Conservation (phyloP, 1,140 invertebrate genomes). For the Fopius arisanus region DNA sequence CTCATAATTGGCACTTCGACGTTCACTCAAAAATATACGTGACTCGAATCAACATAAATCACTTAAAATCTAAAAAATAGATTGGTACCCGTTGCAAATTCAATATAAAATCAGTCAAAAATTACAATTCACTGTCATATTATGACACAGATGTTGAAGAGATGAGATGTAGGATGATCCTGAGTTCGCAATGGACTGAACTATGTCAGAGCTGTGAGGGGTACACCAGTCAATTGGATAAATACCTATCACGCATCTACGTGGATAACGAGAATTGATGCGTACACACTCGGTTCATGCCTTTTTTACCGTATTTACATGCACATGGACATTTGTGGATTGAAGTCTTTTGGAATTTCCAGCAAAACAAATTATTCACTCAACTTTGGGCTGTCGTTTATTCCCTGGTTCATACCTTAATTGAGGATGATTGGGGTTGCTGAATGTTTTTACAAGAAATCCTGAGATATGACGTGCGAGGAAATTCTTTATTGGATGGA, state of each 20-base stretch:
- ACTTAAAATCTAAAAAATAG: neutral
- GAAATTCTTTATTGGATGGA: neutral
- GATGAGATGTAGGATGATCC: slow-evolving; percentile 52
- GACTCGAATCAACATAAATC: too few species aligned
- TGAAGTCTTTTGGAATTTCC: neutral
- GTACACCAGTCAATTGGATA: slow-evolving; percentile 61
- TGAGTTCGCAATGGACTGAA: slow-evolving; percentile 59
- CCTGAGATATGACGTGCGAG: neutral
- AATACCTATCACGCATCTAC: slow-evolving; percentile 52
- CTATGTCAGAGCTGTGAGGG: slow-evolving; percentile 57
- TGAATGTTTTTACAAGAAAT: too few species aligned
- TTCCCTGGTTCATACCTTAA: slow-evolving; percentile 37
- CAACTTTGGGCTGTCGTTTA: too few species aligned
- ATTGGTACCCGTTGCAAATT: too few species aligned
- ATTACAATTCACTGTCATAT: slow-evolving; percentile 2
- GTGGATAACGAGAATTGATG: slow-evolving; percentile 20
- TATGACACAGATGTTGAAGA: neutral
- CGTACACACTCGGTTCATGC: neutral
- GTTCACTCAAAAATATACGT: neutral
- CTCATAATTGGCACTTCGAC: neutral
- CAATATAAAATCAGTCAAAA: neutral
- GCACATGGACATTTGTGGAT: neutral
- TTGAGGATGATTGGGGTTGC: slow-evolving; percentile 29
- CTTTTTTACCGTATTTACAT: neutral
- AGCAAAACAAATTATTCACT: neutral